These are phyloP conservation scores for Kuschelorhynchus macadamiae DNA, from an alignment of 2,888 invertebrate species.

Conservation along the genomic window DNA sequence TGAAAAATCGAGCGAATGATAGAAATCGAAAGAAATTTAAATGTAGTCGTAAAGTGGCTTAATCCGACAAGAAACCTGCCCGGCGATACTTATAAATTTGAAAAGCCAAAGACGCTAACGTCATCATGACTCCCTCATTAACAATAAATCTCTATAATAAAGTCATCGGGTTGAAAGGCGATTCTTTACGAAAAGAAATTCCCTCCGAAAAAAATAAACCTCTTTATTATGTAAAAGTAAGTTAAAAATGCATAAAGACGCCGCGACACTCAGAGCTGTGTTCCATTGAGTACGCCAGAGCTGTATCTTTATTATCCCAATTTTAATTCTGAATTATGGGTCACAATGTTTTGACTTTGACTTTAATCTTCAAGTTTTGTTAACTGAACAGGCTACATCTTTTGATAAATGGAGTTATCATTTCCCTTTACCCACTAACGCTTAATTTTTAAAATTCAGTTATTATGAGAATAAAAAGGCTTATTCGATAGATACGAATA, in stretches of 20 bases:
- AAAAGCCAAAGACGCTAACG: slow-evolving; percentile 47
- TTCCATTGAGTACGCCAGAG: slow-evolving; percentile 31
- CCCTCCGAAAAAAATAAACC: slow-evolving; percentile 31
- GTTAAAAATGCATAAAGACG: slow-evolving; percentile 39
- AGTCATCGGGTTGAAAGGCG: slow-evolving; percentile 43
- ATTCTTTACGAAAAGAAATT: slow-evolving; percentile 32
- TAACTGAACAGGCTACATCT: slow-evolving; percentile 20
- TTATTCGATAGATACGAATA: too few relatives aligned
- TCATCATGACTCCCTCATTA: slow-evolving; percentile 43
- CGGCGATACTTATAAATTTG: slow-evolving; percentile 33
- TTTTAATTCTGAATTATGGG: slow-evolving; percentile 59
- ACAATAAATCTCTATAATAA: slow-evolving; percentile 50
- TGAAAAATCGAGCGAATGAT: too few relatives aligned
- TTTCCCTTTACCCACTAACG: slow-evolving; percentile 13
- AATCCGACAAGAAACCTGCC: slow-evolving; percentile 45
- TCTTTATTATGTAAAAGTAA: slow-evolving; percentile 44
- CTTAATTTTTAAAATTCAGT: too few relatives aligned
- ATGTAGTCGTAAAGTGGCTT: slow-evolving; percentile 40
- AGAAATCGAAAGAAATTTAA: slow-evolving; percentile 6
- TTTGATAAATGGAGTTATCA: slow-evolving; percentile 15
- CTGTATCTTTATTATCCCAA: slow-evolving; percentile 36
- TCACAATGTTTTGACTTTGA: slow-evolving; percentile 59
- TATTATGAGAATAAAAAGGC: too few relatives aligned
- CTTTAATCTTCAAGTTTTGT: slow-evolving; percentile 37
- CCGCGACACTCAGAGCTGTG: slow-evolving; percentile 41